phyloP scores from a whole-genome alignment of 1,140 invertebrate genomes.

The Uloborus diversus region DNA sequence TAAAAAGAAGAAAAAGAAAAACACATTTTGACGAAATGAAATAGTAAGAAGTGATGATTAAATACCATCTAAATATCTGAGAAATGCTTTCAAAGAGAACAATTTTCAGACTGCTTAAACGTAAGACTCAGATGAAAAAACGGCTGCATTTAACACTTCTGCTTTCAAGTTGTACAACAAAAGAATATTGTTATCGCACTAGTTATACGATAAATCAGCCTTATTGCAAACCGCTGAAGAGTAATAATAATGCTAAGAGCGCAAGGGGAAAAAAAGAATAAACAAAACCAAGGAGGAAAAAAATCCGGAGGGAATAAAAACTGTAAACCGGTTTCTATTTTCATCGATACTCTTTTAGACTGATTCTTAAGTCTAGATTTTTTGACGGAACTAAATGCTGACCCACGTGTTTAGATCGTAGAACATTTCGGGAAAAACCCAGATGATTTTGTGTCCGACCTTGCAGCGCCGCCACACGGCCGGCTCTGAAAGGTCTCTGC shows the following conservation, averaged over 20 bases:
- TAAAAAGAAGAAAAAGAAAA: too few relatives aligned
- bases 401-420: constrained; percentile 17
- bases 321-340: constrained; percentile 17
- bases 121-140: too few relatives aligned
- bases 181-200: constrained; percentile 1
- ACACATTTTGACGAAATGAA: too few relatives aligned
- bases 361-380: constrained; percentile 19
- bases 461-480: constrained; percentile 25
- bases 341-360: constrained; percentile 21
- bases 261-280: constrained; percentile 2
- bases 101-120: too few relatives aligned
- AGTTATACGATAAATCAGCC: constrained; percentile 22
- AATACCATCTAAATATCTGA: too few relatives aligned
- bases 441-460: constrained; percentile 23
- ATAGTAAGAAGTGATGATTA: too few relatives aligned
- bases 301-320: constrained; percentile 15
- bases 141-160: too few relatives aligned
- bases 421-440: constrained; percentile 38
- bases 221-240: not conserved
- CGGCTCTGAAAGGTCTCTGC: not conserved
- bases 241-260: not conserved
- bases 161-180: too few relatives aligned
- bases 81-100: too few relatives aligned
- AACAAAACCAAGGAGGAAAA: not conserved
- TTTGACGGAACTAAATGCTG: constrained; percentile 29